These are phyloP conservation scores for Takifugu rubripes DNA, from an alignment of 2,797 vertebrate species.

Conservation along the genomic window DNA sequence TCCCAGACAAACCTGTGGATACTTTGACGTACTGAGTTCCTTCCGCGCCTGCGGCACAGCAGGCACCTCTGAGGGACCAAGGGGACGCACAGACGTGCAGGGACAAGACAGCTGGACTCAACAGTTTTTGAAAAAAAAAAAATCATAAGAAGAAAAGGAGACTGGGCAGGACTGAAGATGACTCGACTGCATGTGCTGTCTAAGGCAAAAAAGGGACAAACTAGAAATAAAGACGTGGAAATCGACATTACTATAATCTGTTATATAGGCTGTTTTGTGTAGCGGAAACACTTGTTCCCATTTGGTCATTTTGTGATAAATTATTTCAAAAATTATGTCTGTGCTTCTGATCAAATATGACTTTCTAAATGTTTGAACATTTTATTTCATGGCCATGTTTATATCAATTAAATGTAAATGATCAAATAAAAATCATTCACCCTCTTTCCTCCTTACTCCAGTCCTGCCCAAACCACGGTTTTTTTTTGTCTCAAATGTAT, in stretches of 20 bases:
- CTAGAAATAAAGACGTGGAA: slow-evolving; percentile 77
- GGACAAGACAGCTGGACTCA: slow-evolving; percentile 61
- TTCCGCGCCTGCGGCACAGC: slow-evolving; percentile 45
- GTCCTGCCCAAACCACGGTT: not conserved
- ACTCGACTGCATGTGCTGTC: slow-evolving; percentile 91
- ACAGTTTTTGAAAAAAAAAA: slow-evolving; percentile 56
- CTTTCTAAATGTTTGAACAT: slow-evolving; percentile 95
- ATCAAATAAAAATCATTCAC: slow-evolving; percentile 95
- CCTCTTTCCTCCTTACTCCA: slow-evolving; percentile 29
- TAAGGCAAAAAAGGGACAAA: slow-evolving; percentile 77
- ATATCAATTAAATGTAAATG: slow-evolving; percentile 92
- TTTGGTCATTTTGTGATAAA: slow-evolving; percentile 91
- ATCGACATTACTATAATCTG: slow-evolving; percentile 76
- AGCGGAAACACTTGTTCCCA: slow-evolving; percentile 94
- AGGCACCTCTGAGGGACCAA: slow-evolving; percentile 41
- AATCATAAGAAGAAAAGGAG: slow-evolving; percentile 13
- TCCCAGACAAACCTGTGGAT: slow-evolving; percentile 44
- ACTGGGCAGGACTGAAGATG: slow-evolving; percentile 47
- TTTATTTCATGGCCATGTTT: slow-evolving; percentile 89
- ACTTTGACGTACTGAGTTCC: slow-evolving; percentile 21
- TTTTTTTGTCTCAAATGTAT: not conserved
- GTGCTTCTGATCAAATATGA: slow-evolving; percentile 91
- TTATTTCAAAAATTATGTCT: slow-evolving; percentile 88
- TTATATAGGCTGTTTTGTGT: slow-evolving; percentile 98
- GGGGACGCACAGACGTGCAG: slow-evolving; percentile 59